These are phyloP conservation scores for Thereva unica DNA, from an alignment of 2,888 invertebrate species.

Conservation along the genomic window DNA sequence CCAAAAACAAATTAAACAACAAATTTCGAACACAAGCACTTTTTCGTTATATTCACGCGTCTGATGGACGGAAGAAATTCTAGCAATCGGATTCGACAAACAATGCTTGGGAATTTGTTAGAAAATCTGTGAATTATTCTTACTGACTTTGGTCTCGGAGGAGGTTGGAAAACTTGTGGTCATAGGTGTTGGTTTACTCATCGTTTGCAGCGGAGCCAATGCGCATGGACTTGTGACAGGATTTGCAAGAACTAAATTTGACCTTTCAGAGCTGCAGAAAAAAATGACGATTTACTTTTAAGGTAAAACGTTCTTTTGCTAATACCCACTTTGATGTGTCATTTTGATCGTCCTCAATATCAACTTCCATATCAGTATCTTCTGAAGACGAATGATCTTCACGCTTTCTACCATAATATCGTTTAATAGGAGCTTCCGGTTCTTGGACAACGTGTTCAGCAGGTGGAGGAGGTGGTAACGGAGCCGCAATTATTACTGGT, in stretches of 20 bases:
- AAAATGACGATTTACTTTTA: slow-evolving; percentile 4
- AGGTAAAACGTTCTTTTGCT: slow-evolving; percentile 50
- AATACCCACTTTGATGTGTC: slow-evolving; percentile 46
- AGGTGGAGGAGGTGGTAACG: slow-evolving; percentile 33
- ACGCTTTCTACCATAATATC: slow-evolving; percentile 64
- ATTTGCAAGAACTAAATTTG: slow-evolving; percentile 45
- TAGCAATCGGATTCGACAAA: slow-evolving; percentile 28
- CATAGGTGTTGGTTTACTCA: slow-evolving; percentile 53
- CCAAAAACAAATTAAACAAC: no score
- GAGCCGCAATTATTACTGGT: slow-evolving; percentile 26
- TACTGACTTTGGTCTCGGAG: slow-evolving; percentile 97
- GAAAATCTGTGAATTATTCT: slow-evolving; percentile 66
- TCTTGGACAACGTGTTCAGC: slow-evolving; percentile 15
- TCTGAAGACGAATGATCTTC: slow-evolving; percentile 62
- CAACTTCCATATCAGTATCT: slow-evolving; percentile 49
- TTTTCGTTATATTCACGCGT: slow-evolving; percentile 5
- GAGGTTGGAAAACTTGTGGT: slow-evolving; percentile 51
- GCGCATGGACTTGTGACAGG: slow-evolving; percentile 51
- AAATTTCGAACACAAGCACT: slow-evolving; percentile 10
- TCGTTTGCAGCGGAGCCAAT: slow-evolving; percentile 62
- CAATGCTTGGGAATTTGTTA: slow-evolving; percentile 32
- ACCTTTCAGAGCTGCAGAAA: slow-evolving; percentile 52
- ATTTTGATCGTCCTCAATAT: slow-evolving; percentile 47
- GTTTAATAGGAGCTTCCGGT: slow-evolving; percentile 56
- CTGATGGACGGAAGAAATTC: slow-evolving; percentile 24